Base-by-base conservation (phyloP, 2,888 invertebrate species). In the Mimachlamys varia region DNA sequence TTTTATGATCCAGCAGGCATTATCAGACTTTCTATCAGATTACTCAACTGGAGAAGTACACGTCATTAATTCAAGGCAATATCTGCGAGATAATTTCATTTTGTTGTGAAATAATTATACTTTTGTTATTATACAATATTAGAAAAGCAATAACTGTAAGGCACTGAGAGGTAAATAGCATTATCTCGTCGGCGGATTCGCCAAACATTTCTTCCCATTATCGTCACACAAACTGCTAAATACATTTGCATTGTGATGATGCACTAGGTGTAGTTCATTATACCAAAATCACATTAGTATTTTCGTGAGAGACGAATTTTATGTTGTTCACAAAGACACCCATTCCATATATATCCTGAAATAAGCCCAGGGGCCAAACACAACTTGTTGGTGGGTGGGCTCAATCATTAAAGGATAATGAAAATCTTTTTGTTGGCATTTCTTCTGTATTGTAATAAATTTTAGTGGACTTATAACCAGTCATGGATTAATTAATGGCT, bases 21-120 rank as follows among this genome's bases (percentile, higher is more conserved):
- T 3, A 76, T 27, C n/a, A 62, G 62, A 2, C 22, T 62, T 10
- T n/a, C 22, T 10, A 62, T 76, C 76, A 27, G 76, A 76, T 76
- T 33, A 76, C 76, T 76, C 33, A 76, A 33, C 27, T 76, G 15
- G 76, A 27, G 27, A 27, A 76, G 27, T 27, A 76, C 76, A 19
- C 27, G 15, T 76, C 76, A 76, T 76, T 33, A 76, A 76, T 76
- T 76, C 27, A 27, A 76, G 76, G 7, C 76, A 76, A 76, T 76
- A 76, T 76, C 76, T 76, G 76, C 76, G 33, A 76, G 33, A 76
- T 76, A 33, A 76, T 76, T 76, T 76, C 76, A 76, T 76, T 76
- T 33, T 27, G 76, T 76, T 76, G 76, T 76, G 76, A 76, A 76
- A 76, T 76, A 76, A 76, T 76, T 76, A 33, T 76, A 76, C 12